These are phyloP conservation scores for Ypsolopha scabrella DNA, from an alignment of 2,888 invertebrate genomes.

Conservation along the genomic window DNA sequence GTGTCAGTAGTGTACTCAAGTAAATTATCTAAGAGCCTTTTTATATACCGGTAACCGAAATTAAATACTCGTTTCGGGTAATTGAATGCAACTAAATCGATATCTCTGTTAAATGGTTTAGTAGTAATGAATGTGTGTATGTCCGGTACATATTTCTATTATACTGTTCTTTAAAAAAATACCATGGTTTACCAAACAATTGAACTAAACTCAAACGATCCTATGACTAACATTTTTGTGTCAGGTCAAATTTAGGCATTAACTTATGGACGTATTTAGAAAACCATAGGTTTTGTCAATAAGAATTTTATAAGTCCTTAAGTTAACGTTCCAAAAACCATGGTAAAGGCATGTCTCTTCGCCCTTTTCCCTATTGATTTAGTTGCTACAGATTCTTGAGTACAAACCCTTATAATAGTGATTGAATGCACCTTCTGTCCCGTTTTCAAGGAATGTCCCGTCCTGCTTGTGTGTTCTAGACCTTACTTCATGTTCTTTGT, in stretches of 20 bases:
- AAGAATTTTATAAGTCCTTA: background rate
- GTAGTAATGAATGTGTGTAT: no score
- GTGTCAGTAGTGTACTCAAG: background rate
- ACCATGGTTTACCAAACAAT: no score
- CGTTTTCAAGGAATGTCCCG: background rate
- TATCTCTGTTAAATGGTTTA: no score
- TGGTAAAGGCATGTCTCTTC: slow-evolving; percentile 29
- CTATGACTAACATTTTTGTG: no score
- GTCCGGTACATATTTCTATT: no score
- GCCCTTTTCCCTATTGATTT: slow-evolving; percentile 23
- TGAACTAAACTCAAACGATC: no score
- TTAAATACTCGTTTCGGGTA: no score
- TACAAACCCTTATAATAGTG: slow-evolving; percentile 30
- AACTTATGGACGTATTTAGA: no score
- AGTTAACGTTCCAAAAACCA: slow-evolving; percentile 17
- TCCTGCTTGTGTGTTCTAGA: background rate
- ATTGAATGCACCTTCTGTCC: background rate
- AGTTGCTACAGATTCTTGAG: slow-evolving; percentile 38
- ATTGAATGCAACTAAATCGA: no score
- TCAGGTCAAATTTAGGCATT: no score
- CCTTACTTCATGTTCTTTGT: background rate
- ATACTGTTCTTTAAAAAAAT: no score
- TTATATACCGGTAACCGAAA: background rate
- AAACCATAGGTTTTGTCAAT: background rate
- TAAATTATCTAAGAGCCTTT: background rate